A percentile compares a stretch with the other conserved stretches of the same genome.
Conservation (phyloP, 2,113 vertebrate genomes). For the Salvator merianae region DNA sequence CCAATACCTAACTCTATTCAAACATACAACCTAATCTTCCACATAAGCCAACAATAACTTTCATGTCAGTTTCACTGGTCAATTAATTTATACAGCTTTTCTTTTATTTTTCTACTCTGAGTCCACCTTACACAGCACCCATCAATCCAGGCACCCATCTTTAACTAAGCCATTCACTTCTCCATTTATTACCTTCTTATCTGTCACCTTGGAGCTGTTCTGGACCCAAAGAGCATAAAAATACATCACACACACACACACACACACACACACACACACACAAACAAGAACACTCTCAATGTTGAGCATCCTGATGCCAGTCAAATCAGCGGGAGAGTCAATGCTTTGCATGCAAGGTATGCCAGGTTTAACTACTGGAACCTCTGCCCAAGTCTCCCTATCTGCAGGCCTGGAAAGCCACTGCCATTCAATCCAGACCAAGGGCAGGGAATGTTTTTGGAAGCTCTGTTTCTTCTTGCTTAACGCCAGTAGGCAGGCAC, state of each 20-base stretch:
- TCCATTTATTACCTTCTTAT: neutral
- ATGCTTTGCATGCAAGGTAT: neutral
- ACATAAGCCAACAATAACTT: neutral
- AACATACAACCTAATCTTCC: too few relatives aligned
- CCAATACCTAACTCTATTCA: neutral
- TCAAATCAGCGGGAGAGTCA: neutral
- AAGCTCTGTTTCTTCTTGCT: neutral
- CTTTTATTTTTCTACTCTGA: too few relatives aligned
- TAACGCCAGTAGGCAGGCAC: neutral
- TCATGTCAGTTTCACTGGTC: neutral
- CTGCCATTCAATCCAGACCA: neutral
- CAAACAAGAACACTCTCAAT: too few relatives aligned
- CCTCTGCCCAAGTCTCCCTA: neutral
- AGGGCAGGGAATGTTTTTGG: neutral
- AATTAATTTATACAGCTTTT: neutral
- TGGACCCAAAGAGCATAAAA: neutral
- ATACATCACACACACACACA: neutral
- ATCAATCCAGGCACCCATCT: neutral
- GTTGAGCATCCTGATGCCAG: too few relatives aligned
- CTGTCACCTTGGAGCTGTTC: neutral
- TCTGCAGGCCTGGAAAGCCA: neutral
- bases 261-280: too few relatives aligned
- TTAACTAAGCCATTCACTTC: neutral
- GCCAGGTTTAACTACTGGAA: neutral
- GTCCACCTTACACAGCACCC: neutral